A percentile compares a stretch with the other conserved stretches of the same genome.
phyloP scores from a whole-genome alignment of 2,113 vertebrate genomes.

The Synchiropus splendidus region DNA sequence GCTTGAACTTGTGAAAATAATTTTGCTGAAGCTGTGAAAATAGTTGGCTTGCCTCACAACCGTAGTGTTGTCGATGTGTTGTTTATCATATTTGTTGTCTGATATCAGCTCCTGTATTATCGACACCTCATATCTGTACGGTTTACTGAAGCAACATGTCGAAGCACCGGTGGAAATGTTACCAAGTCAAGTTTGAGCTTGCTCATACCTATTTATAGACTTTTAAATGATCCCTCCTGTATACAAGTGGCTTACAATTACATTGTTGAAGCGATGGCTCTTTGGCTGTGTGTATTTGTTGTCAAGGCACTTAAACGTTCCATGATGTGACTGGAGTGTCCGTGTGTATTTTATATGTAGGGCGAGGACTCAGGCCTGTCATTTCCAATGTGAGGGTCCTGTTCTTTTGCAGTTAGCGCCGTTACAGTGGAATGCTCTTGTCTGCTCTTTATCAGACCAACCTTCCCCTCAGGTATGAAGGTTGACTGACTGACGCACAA shows the following conservation, averaged over 20 bases:
- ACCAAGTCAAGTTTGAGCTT: background rate
- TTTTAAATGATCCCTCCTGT: background rate
- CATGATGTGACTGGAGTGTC: too few relatives aligned
- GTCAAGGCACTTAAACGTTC: too few relatives aligned
- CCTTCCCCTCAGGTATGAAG: conserved; percentile 35
- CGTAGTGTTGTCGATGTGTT: too few relatives aligned
- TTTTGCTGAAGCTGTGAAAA: too few relatives aligned
- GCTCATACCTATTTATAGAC: conserved; percentile 2
- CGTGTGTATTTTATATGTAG: too few relatives aligned
- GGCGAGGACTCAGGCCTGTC: background rate
- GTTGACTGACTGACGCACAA: conserved; percentile 27
- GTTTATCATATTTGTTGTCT: background rate
- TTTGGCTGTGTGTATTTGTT: too few relatives aligned
- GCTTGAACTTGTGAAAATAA: too few relatives aligned
- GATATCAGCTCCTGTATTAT: background rate
- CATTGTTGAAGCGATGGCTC: background rate
- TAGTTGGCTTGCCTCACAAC: too few relatives aligned
- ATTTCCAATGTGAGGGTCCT: background rate
- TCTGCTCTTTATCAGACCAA: conserved; percentile 29
- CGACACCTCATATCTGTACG: too few relatives aligned
- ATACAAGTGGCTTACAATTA: conserved; percentile 2
- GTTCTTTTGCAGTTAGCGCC: conserved; percentile 12
- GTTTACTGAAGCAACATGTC: background rate
- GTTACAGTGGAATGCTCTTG: conserved; percentile 27
- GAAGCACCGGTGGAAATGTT: too few relatives aligned